A percentile compares a stretch with the other conserved stretches of the same genome.
Evolutionary conservation across 2,113 vertebrate genomes (phyloP).

Genomic region (Rattus rattus): DNA sequence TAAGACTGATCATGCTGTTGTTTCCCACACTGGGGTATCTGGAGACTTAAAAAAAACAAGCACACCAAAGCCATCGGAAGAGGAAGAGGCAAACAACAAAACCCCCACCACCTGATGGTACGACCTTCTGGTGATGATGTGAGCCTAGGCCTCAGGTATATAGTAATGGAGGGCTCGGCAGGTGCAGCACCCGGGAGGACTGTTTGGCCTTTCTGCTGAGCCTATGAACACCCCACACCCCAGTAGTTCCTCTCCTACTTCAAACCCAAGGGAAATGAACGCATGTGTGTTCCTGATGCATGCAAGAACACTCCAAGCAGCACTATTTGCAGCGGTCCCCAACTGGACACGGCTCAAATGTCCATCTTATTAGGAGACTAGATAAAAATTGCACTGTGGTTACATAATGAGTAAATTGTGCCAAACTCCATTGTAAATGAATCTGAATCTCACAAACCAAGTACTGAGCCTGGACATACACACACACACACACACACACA

Average conservation of each 20-base stretch:
- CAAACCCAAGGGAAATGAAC: background rate
- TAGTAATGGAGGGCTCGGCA: background rate
- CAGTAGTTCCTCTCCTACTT: background rate
- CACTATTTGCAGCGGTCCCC: background rate
- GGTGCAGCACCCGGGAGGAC: background rate
- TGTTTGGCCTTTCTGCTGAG: background rate
- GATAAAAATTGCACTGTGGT: background rate
- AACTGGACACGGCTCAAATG: background rate
- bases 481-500: background rate
- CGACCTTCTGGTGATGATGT: background rate
- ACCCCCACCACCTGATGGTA: background rate
- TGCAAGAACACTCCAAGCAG: background rate
- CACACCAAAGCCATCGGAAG: background rate
- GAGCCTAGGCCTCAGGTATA: background rate
- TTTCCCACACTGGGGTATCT: background rate
- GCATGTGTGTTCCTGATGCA: background rate
- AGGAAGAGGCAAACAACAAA: background rate
- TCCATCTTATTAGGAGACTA: background rate
- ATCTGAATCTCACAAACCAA: slow-evolving; percentile 24
- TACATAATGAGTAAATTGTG: background rate
- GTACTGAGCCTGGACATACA: background rate
- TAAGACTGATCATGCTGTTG: background rate
- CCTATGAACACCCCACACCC: background rate
- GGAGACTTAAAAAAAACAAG: background rate
- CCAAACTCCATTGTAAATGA: background rate